Conservation (phyloP, 2,888 invertebrate species). For the Nomada goodeniana region DNA sequence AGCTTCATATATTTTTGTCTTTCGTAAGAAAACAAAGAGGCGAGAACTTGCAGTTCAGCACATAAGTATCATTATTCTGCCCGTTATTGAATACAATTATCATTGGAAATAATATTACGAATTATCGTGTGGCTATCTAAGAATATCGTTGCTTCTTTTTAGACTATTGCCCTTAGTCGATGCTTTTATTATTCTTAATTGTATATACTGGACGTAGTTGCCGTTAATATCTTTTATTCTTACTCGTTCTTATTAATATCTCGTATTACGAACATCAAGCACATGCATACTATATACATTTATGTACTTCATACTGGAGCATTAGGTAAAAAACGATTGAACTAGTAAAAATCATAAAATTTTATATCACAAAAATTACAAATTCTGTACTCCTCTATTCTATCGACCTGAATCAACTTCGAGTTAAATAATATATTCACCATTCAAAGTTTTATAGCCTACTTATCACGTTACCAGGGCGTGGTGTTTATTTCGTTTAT, state of each 20-base stretch:
- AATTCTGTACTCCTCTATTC: not conserved
- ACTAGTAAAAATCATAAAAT: not conserved
- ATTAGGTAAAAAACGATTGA: not conserved
- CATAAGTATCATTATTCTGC: slow-evolving; percentile 54
- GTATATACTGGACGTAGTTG: slow-evolving; percentile 33
- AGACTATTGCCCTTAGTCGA: slow-evolving; percentile 62
- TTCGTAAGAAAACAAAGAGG: slow-evolving; percentile 70
- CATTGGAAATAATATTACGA: slow-evolving; percentile 72
- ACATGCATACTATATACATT: slow-evolving; percentile 17
- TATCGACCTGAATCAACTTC: not conserved
- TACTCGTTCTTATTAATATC: slow-evolving; percentile 29
- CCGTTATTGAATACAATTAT: slow-evolving; percentile 69
- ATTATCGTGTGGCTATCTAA: slow-evolving; percentile 59
- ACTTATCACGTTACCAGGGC: not conserved
- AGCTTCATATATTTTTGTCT: slow-evolving; percentile 71
- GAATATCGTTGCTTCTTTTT: slow-evolving; percentile 68
- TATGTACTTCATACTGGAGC: slow-evolving; percentile 4
- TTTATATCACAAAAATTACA: not conserved
- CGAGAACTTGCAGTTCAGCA: slow-evolving; percentile 65
- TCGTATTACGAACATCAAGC: slow-evolving; percentile 18
- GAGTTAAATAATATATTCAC: not conserved
- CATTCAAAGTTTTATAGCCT: slow-evolving; percentile 5
- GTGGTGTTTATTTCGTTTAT: not conserved
- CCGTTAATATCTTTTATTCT: slow-evolving; percentile 14
- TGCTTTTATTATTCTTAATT: slow-evolving; percentile 55